These are phyloP conservation scores for Lypha dubia DNA, from an alignment of 2,888 invertebrate species.

Conservation along the genomic window DNA sequence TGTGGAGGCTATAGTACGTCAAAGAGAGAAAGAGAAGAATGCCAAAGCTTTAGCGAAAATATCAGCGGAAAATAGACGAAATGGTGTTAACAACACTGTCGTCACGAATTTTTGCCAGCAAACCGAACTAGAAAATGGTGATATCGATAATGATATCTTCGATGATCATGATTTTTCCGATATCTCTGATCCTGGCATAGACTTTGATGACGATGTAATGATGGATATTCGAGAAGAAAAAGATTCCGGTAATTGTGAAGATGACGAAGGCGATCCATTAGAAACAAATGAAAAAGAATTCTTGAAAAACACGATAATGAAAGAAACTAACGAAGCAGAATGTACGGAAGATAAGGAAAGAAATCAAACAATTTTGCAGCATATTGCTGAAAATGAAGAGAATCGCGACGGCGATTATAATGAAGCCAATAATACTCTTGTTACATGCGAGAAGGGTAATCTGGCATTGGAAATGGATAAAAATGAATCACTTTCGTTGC, in stretches of 20 bases:
- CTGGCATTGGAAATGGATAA: constrained; percentile 77
- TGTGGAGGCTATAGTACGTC: constrained; percentile 95
- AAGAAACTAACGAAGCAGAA: constrained; percentile 2
- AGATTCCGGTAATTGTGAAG: constrained; percentile 72
- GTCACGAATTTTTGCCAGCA: constrained; percentile 66
- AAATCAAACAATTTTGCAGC: background rate
- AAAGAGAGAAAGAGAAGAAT: constrained; percentile 91
- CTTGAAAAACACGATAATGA: constrained; percentile 71
- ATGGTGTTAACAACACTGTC: background rate
- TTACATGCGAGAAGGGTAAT: constrained; percentile 41
- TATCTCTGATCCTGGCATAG: constrained; percentile 84
- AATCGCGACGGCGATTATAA: background rate
- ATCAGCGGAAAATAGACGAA: constrained; percentile 83
- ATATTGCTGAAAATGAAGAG: constrained; percentile 44
- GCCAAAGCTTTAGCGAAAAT: constrained; percentile 91
- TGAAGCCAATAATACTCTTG: background rate
- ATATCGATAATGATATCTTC: constrained; percentile 84
- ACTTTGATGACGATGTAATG: constrained; percentile 75
- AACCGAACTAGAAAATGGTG: constrained; percentile 84
- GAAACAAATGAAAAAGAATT: constrained; percentile 74
- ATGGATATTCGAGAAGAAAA: constrained; percentile 65
- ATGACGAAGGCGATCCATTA: constrained; percentile 56
- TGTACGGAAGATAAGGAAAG: constrained; percentile 62
- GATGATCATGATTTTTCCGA: constrained; percentile 84
- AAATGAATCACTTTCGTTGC: constrained; percentile 77